A percentile compares a stretch with the other conserved stretches of the same genome.
Conservation (phyloP, 2,113 vertebrate species). For the Anas platyrhynchos region DNA sequence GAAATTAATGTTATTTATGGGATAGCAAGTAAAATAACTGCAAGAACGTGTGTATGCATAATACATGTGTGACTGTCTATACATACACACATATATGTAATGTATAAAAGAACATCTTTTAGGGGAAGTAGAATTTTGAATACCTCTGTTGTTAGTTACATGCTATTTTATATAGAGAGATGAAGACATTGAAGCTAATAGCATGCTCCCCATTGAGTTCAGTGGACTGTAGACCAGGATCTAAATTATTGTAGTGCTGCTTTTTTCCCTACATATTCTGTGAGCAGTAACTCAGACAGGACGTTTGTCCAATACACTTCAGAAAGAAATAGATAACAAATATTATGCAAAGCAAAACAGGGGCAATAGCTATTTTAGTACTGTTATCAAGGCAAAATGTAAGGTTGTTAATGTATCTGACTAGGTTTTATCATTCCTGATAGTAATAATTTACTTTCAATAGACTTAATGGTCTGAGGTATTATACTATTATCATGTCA, state of each 20-base stretch:
- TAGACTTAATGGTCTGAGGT: slow-evolving; percentile 47
- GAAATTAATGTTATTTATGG: neutral
- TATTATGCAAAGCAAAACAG: neutral
- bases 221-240: neutral
- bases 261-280: neutral
- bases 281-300: neutral
- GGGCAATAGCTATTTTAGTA: neutral
- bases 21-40: neutral
- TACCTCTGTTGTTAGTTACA: neutral
- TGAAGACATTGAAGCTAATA: neutral
- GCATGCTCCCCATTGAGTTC: neutral
- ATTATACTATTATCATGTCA: slow-evolving; percentile 62
- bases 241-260: neutral
- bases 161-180: neutral
- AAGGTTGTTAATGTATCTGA: slow-evolving; percentile 16
- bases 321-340: neutral
- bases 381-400: slow-evolving; percentile 4
- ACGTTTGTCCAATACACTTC: neutral
- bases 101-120: neutral
- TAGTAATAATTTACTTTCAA: slow-evolving; percentile 56
- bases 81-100: neutral
- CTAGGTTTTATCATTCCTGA: slow-evolving; percentile 28
- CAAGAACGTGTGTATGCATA: neutral
- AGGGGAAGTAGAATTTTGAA: neutral
- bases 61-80: neutral